phyloP scores from a whole-genome alignment of 2,888 invertebrate species.

The Volucella bombylans region DNA sequence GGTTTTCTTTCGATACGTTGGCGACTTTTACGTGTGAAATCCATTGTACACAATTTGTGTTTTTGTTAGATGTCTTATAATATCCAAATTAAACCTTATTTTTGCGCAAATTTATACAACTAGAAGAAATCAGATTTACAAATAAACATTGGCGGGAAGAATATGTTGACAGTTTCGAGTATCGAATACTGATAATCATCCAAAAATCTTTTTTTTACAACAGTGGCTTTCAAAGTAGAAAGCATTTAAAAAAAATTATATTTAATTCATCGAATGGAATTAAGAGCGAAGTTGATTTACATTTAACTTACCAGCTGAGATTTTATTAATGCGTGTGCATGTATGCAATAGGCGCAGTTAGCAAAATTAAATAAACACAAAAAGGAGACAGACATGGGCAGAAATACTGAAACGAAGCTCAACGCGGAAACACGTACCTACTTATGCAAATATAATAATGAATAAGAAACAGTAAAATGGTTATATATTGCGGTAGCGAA shows the following conservation, averaged over 20 bases:
- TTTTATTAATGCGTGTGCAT: too few relatives aligned
- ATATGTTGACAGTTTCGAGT: constrained; percentile 35
- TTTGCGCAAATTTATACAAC: not conserved
- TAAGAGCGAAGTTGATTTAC: too few relatives aligned
- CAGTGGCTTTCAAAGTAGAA: not conserved
- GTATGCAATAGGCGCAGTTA: too few relatives aligned
- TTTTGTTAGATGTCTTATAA: not conserved
- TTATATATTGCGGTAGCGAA: too few relatives aligned
- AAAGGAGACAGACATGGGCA: too few relatives aligned
- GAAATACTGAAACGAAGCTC: too few relatives aligned
- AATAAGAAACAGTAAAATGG: too few relatives aligned
- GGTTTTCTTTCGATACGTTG: constrained; percentile 76
- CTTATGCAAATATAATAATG: too few relatives aligned
- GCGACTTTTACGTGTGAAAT: constrained; percentile 78
- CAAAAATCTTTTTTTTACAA: not conserved
- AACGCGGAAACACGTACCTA: too few relatives aligned
- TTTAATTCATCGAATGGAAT: not conserved
- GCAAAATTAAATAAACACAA: too few relatives aligned
- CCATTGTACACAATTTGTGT: constrained; percentile 75
- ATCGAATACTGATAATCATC: constrained; percentile 5
- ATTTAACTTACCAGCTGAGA: too few relatives aligned
- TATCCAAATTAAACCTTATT: not conserved
- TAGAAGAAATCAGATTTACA: not conserved
- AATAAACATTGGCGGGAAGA: constrained; percentile 3
- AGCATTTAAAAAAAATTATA: not conserved